phyloP scores from a whole-genome alignment of 2,797 vertebrate species.

The Pteropus rufus region DNA sequence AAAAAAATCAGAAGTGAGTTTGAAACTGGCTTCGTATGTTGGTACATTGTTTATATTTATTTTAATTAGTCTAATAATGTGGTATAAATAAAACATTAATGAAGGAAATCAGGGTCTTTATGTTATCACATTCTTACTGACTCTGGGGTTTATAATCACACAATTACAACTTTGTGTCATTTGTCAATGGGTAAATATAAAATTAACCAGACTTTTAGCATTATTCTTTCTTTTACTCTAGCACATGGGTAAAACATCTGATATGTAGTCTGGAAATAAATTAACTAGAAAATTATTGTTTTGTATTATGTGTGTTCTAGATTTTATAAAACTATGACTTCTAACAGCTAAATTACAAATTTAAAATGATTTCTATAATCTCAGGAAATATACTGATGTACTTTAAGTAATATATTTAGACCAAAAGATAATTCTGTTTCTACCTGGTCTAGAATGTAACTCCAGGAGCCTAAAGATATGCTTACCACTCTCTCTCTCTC shows the following conservation, averaged over 20 bases:
- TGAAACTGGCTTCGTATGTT: neutral
- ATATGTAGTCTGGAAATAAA: neutral
- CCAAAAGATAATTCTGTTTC: neutral
- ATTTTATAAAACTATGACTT: conserved; percentile 1
- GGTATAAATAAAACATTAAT: conserved; percentile 56
- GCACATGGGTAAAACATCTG: conserved; percentile 10
- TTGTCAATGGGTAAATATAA: conserved; percentile 26
- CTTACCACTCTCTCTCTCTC: neutral
- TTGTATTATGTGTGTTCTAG: neutral
- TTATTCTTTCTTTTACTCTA: neutral
- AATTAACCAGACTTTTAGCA: neutral
- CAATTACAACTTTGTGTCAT: neutral
- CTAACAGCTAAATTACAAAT: neutral
- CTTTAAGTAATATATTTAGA: neutral
- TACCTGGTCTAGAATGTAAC: neutral
- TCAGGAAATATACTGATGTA: neutral
- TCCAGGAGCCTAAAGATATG: neutral
- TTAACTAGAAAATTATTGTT: neutral
- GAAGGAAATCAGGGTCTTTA: conserved; percentile 43
- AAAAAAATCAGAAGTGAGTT: neutral
- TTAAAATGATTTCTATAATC: neutral
- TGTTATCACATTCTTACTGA: conserved; percentile 36
- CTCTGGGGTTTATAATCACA: conserved; percentile 27
- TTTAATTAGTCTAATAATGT: conserved; percentile 54
- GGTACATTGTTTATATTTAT: neutral